phyloP scores from a whole-genome alignment of 2,797 vertebrate species.

The Alcedo quadribrachys region DNA sequence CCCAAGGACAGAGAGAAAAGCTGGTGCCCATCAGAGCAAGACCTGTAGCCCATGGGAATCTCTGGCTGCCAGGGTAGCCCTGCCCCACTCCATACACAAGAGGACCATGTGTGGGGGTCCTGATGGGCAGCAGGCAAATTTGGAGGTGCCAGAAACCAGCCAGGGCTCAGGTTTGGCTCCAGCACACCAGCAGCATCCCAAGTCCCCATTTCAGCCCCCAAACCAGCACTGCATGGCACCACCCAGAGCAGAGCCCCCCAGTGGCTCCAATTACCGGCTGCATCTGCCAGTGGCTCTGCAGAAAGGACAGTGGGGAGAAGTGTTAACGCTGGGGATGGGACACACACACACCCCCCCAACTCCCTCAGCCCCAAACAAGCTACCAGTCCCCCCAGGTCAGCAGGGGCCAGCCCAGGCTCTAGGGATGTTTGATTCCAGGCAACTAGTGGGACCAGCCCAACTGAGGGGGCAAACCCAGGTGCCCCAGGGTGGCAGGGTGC shows the following conservation, averaged over 20 bases:
- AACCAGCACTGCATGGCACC: constrained; percentile 4
- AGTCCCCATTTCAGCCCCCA: not conserved
- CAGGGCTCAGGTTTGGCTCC: not conserved
- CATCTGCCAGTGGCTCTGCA: constrained; percentile 62
- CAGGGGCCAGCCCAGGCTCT: not conserved
- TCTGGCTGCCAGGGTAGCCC: not conserved
- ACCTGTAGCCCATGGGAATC: not conserved
- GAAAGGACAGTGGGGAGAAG: constrained; percentile 52
- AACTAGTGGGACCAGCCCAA: accelerated
- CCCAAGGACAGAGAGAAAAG: not conserved
- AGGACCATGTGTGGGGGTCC: accelerated
- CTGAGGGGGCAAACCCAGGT: not conserved
- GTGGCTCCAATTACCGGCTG: constrained; percentile 52
- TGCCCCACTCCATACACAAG: not conserved
- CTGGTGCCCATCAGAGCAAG: not conserved
- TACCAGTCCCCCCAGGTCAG: accelerated
- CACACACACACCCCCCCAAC: accelerated
- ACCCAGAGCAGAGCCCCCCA: not conserved
- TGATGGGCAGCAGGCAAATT: not conserved
- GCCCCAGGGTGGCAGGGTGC: not conserved
- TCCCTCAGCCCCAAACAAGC: not conserved
- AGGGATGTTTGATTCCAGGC: not conserved
- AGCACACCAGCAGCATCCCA: not conserved
- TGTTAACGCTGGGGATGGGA: not conserved
- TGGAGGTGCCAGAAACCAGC: not conserved